Conservation (phyloP, 2,888 invertebrate genomes). For the Drosophila siamana region DNA sequence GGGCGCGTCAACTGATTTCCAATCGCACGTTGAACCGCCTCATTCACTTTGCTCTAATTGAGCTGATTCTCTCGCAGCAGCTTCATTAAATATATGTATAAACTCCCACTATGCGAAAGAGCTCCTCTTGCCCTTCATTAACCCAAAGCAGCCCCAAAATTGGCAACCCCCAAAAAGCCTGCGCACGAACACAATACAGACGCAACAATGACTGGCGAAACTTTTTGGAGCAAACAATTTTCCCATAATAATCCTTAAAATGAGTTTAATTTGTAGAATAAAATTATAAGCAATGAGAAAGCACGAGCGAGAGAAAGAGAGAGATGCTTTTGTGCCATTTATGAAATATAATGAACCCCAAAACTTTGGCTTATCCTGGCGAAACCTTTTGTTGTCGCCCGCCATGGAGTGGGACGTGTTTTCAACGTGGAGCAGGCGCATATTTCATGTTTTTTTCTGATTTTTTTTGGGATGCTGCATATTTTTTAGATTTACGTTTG, state of each 20-base stretch:
- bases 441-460: slow-evolving; percentile 3
- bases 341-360: slow-evolving; percentile 60
- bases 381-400: slow-evolving; percentile 47
- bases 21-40: slow-evolving; percentile 4
- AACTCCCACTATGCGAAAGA: slow-evolving; percentile 3
- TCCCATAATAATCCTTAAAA: slow-evolving; percentile 81
- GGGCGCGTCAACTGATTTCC: background rate
- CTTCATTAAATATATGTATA: slow-evolving; percentile 35
- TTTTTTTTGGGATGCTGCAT: slow-evolving; percentile 52
- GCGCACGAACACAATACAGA: slow-evolving; percentile 9
- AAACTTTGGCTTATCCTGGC: slow-evolving; percentile 53
- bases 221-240: slow-evolving; percentile 71
- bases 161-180: background rate
- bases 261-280: slow-evolving; percentile 80
- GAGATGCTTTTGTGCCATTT: slow-evolving; percentile 47
- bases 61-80: slow-evolving; percentile 28
- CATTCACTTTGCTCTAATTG: slow-evolving; percentile 39
- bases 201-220: slow-evolving; percentile 66
- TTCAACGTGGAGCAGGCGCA: background rate
- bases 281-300: slow-evolving; percentile 62
- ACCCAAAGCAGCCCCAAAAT: slow-evolving; percentile 27
- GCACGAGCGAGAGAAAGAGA: background rate
- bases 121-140: slow-evolving; percentile 26
- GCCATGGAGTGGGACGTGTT: background rate
- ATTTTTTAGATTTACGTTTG: slow-evolving; percentile 64